Evolutionary conservation across 2,113 vertebrate genomes (phyloP).

Genomic region (Romanogobio albipinnatus): DNA sequence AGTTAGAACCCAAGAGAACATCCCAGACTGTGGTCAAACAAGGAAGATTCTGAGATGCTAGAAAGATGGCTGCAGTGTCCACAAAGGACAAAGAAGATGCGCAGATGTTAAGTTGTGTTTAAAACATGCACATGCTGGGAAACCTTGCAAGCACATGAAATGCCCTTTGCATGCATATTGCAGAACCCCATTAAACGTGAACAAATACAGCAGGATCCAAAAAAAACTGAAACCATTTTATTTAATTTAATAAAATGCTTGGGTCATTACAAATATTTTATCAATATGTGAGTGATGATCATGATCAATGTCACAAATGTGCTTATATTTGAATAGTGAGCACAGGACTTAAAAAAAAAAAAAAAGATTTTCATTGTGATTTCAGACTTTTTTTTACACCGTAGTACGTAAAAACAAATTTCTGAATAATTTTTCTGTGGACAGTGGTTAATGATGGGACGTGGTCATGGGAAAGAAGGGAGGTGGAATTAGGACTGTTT

Average conservation of each 20-base stretch:
- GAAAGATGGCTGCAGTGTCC: neutral
- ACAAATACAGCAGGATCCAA: neutral
- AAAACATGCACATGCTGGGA: conserved; percentile 21
- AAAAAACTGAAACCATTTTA: conserved; percentile 20
- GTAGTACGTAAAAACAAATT: neutral
- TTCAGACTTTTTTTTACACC: neutral
- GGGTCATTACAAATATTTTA: neutral
- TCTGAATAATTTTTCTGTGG: neutral
- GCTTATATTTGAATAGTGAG: neutral
- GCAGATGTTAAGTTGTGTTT: neutral
- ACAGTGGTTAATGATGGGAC: conserved; percentile 1
- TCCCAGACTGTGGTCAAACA: neutral
- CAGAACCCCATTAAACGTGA: neutral
- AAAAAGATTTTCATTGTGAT: neutral
- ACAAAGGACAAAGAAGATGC: neutral
- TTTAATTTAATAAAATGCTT: too few relatives aligned
- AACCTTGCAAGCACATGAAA: neutral
- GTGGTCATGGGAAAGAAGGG: conserved; percentile 11
- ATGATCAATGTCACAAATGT: neutral
- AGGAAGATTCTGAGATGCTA: neutral
- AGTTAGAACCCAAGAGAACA: neutral
- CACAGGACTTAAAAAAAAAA: neutral
- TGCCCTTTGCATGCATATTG: neutral
- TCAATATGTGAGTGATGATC: neutral
- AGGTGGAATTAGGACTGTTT: conserved; percentile 14